phyloP scores from a whole-genome alignment of 2,113 vertebrate genomes.

The Cavia porcellus region DNA sequence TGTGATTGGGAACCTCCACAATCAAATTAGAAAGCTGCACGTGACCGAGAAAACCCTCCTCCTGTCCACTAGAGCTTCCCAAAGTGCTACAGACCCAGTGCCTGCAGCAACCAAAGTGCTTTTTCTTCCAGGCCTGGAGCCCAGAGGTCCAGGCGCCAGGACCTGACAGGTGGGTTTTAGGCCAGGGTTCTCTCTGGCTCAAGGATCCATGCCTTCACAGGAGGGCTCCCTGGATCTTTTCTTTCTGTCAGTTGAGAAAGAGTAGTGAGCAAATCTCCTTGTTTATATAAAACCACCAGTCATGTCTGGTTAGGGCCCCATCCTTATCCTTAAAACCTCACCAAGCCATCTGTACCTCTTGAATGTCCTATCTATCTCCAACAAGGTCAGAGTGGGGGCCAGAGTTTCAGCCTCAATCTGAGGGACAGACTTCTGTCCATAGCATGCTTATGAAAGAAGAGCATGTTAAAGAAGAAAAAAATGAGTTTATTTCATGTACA shows the following conservation, averaged over 20 bases:
- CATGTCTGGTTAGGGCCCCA: too few species aligned
- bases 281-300: background rate
- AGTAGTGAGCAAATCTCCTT: background rate
- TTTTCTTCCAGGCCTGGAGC: background rate
- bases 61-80: background rate
- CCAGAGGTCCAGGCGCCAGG: background rate
- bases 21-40: fast-evolving
- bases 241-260: background rate
- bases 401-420: background rate
- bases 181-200: background rate
- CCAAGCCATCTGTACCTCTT: background rate
- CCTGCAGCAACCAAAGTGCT: background rate
- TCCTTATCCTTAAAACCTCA: background rate
- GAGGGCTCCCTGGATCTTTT: background rate
- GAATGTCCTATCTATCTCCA: background rate
- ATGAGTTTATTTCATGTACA: background rate
- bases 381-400: background rate
- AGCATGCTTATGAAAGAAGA: background rate
- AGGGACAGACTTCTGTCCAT: background rate
- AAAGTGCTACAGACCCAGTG: fast-evolving
- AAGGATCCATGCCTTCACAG: fast-evolving
- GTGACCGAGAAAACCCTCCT: fast-evolving
- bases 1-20: background rate
- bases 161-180: fast-evolving
- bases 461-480: background rate